Conservation (phyloP, 2,888 invertebrate genomes). For the Monoplex corrugatus region DNA sequence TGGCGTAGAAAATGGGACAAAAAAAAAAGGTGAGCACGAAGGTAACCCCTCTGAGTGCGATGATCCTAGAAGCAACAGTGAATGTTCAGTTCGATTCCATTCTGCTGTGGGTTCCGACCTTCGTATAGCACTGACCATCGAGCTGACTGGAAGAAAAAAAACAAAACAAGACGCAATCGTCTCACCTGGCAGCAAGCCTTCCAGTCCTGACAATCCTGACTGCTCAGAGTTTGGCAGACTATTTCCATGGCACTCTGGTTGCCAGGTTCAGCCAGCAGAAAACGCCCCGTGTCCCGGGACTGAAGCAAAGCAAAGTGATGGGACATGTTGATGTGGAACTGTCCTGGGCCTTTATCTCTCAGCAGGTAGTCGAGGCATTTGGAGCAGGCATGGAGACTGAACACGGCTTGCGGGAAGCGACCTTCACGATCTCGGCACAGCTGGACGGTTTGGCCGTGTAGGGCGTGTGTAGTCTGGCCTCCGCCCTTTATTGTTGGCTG, state of each 20-base stretch:
- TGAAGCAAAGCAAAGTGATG: constrained; percentile 30
- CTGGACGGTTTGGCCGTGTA: background rate
- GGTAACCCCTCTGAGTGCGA: no score
- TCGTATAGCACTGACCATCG: background rate
- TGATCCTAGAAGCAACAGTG: no score
- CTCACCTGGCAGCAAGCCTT: constrained; percentile 44
- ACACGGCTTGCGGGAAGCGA: constrained; percentile 11
- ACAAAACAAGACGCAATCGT: background rate
- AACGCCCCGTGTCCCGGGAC: background rate
- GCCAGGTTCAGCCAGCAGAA: constrained; percentile 21
- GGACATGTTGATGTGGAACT: constrained; percentile 36
- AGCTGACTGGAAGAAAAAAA: background rate
- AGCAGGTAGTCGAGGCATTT: constrained; percentile 48
- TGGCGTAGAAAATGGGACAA: no score
- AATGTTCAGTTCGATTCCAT: no score
- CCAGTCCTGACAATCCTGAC: constrained; percentile 34
- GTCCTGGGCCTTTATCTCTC: background rate
- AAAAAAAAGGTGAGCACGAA: no score
- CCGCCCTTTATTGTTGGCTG: no score
- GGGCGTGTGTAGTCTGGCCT: background rate
- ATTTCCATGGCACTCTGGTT: constrained; percentile 1
- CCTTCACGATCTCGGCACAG: constrained; percentile 47
- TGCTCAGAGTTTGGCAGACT: constrained; percentile 23
- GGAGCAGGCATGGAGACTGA: constrained; percentile 47
- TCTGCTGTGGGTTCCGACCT: no score